Evolutionary conservation across 2,888 invertebrate genomes (phyloP).

Genomic region (Xestia sexstrigata): DNA sequence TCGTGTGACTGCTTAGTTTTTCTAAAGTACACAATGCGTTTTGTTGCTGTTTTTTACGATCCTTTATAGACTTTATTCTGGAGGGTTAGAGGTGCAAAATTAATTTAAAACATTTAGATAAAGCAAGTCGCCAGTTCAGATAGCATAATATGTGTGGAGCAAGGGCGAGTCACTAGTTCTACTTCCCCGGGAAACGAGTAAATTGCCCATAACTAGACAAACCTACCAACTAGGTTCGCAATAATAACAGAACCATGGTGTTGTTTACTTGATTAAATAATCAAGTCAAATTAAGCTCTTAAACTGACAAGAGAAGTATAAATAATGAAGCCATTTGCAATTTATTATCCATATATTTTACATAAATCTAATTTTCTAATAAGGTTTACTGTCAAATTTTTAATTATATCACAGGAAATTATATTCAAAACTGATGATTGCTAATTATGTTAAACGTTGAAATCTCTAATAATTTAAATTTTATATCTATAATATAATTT

Average conservation of each 20-base stretch:
- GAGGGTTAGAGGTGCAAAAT: background rate
- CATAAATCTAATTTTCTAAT: conserved; percentile 57
- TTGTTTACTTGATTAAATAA: conserved; percentile 27
- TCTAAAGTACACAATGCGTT: background rate
- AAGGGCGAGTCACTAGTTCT: background rate
- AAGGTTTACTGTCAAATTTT: conserved; percentile 34
- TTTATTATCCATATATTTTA: conserved; percentile 53
- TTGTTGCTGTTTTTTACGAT: background rate
- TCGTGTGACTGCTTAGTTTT: background rate
- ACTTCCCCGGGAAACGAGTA: background rate
- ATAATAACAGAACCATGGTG: conserved; percentile 5
- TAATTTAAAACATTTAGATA: background rate
- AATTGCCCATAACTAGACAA: conserved; percentile 18
- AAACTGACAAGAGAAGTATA: conserved; percentile 13
- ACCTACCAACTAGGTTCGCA: background rate
- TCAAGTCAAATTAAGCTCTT: conserved; percentile 39
- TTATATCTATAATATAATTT: conserved; percentile 10
- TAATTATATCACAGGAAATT: conserved; percentile 55
- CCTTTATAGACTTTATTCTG: background rate
- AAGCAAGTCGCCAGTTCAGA: background rate
- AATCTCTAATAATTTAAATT: conserved; percentile 26
- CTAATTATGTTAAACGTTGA: conserved; percentile 40
- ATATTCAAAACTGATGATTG: conserved; percentile 27
- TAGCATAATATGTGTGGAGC: background rate
- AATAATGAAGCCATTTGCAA: conserved; percentile 50